Conservation (phyloP, 2,113 vertebrate genomes). For the Podilymbus podiceps region DNA sequence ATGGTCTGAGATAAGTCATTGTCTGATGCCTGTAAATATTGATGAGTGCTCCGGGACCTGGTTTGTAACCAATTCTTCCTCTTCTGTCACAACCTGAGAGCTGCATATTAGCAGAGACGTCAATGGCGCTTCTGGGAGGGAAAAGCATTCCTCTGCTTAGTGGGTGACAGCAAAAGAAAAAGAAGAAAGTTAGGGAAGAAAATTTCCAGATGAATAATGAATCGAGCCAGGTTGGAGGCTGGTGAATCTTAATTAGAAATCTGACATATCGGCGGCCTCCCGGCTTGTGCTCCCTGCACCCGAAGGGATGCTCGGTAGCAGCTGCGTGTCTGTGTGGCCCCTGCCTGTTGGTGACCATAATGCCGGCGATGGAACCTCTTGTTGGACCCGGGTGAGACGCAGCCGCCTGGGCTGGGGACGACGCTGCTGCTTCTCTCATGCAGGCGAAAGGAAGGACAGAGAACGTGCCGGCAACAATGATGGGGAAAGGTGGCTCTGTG, state of each 20-base stretch:
- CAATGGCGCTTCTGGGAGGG: not conserved
- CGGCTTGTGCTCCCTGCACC: fast-evolving
- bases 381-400: not conserved
- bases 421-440: not conserved
- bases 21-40: slow-evolving; percentile 40
- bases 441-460: not conserved
- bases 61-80: not conserved
- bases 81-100: not conserved
- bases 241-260: not conserved
- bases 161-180: not conserved
- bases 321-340: fast-evolving
- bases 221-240: not conserved
- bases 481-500: not conserved
- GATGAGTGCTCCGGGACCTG: not conserved
- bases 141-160: not conserved
- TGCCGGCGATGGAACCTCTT: not conserved
- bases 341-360: not conserved
- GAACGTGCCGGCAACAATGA: not conserved
- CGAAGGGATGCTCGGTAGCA: not conserved
- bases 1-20: slow-evolving; percentile 1
- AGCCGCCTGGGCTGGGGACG: not conserved
- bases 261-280: fast-evolving
- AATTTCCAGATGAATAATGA: slow-evolving; percentile 38
- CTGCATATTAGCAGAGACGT: not conserved
- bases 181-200: not conserved